A percentile compares a stretch with the other conserved stretches of the same genome.
phyloP scores from a whole-genome alignment of 2,888 invertebrate species.

The Nineta flava region DNA sequence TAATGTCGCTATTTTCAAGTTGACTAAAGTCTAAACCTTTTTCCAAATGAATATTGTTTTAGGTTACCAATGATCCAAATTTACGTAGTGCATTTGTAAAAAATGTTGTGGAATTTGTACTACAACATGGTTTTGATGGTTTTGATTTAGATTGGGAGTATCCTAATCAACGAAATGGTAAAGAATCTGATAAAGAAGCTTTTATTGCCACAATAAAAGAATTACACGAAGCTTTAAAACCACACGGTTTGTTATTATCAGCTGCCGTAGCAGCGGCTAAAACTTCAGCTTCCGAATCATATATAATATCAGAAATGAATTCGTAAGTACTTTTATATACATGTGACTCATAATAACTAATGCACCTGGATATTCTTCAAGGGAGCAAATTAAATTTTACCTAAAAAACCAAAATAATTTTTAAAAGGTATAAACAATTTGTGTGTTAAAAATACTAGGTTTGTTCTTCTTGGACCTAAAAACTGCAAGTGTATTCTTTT shows the following conservation, averaged over 20 bases:
- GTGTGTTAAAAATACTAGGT: no score
- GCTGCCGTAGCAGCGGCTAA: slow-evolving; percentile 42
- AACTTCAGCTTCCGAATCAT: slow-evolving; percentile 33
- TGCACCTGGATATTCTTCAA: no score
- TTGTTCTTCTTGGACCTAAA: no score
- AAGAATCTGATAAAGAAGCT: slow-evolving; percentile 31
- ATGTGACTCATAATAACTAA: no score
- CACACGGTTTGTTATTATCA: slow-evolving; percentile 33
- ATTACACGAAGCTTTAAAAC: slow-evolving; percentile 34
- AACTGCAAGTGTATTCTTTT: no score
- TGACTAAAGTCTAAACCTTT: no score
- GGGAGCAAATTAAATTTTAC: no score
- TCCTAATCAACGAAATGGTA: slow-evolving; percentile 39
- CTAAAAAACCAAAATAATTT: no score
- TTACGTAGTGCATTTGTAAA: slow-evolving; percentile 36
- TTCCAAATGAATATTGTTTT: no score
- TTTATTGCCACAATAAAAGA: slow-evolving; percentile 37
- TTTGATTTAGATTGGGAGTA: slow-evolving; percentile 63
- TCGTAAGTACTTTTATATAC: no score
- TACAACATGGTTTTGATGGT: slow-evolving; percentile 46
- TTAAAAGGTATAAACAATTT: no score
- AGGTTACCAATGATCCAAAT: slow-evolving; percentile 23
- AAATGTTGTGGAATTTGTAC: slow-evolving; percentile 36
- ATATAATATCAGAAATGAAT: slow-evolving; percentile 38
- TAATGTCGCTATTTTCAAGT: no score